Evolutionary conservation across 2,888 invertebrate genomes (phyloP).

Genomic region (Syritta pipiens): DNA sequence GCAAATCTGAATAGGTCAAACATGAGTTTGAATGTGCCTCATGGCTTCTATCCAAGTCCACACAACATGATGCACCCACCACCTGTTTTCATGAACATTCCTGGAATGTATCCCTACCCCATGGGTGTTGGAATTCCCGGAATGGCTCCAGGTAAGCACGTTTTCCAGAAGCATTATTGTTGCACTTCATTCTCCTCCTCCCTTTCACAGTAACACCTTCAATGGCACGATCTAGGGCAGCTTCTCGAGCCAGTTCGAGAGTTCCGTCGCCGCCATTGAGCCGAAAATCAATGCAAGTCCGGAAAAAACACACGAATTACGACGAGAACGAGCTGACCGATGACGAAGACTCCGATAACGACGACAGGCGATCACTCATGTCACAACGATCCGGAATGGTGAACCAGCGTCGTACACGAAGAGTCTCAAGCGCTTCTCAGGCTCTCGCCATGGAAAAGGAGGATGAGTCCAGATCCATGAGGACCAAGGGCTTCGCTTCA

Average conservation of each 20-base stretch:
- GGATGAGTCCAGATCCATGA: conserved; percentile 65
- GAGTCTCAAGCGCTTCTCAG: conserved; percentile 77
- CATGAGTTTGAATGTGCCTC: conserved; percentile 81
- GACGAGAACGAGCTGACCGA: conserved; percentile 80
- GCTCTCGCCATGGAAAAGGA: conserved; percentile 73
- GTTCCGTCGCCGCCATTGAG: conserved; percentile 86
- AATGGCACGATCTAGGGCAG: conserved; percentile 80
- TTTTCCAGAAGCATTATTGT: not conserved
- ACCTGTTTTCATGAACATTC: conserved; percentile 77
- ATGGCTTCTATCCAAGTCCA: conserved; percentile 77
- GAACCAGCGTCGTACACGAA: conserved; percentile 72
- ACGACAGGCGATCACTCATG: conserved; percentile 78
- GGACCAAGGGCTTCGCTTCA: conserved; percentile 72
- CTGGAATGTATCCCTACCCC: conserved; percentile 76
- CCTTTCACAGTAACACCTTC: conserved; percentile 72
- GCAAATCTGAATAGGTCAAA: conserved; percentile 80
- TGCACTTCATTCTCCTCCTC: not conserved
- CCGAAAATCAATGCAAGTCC: conserved; percentile 84
- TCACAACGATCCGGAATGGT: conserved; percentile 77
- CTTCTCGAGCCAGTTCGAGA: conserved; percentile 83
- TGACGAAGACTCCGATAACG: conserved; percentile 84
- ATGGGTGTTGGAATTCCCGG: conserved; percentile 78
- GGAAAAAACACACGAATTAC: conserved; percentile 80
- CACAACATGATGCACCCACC: conserved; percentile 79
- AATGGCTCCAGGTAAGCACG: conserved; percentile 77